Percentiles rank a stretch among this genome's conserved stretches.
Evolutionary conservation across 35 echinoderm and acorn worm genomes (phyloP).

Genomic region (Holothuria glaberrima): DNA sequence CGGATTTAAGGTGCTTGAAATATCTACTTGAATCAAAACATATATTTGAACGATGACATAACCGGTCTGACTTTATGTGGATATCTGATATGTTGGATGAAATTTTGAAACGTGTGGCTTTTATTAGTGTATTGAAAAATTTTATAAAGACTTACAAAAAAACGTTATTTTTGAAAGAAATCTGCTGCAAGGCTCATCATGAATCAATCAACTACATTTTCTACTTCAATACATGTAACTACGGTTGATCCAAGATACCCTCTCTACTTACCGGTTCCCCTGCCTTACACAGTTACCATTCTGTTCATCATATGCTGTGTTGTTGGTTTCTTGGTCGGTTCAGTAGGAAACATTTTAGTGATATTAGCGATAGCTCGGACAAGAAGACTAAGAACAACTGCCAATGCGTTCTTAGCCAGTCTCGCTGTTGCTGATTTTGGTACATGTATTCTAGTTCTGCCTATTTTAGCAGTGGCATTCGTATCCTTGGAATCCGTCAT

Average conservation of each 20-base stretch:
- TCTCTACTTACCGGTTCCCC: neutral
- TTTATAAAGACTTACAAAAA: too few species aligned
- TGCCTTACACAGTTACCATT: neutral
- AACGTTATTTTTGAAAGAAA: too few species aligned
- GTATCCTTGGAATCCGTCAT: conserved; percentile 33
- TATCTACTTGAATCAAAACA: too few species aligned
- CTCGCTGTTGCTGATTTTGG: conserved; percentile 39
- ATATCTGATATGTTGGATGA: too few species aligned
- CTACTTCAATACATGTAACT: too few species aligned
- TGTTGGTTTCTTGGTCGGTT: conserved; percentile 2
- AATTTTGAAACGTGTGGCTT: too few species aligned
- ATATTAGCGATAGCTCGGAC: neutral
- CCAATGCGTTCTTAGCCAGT: conserved; percentile 16
- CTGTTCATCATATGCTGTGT: conserved; percentile 3
- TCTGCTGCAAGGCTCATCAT: too few species aligned
- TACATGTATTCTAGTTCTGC: conserved; percentile 5
- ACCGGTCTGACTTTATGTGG: too few species aligned
- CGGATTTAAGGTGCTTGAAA: too few species aligned
- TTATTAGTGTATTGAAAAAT: too few species aligned
- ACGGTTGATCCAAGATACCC: neutral
- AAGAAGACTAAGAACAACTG: conserved; percentile 1
- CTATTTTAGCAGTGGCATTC: conserved; percentile 10
- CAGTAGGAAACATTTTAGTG: conserved; percentile 28
- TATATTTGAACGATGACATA: too few species aligned
- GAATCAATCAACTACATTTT: too few species aligned